phyloP scores from a whole-genome alignment of 1,140 invertebrate genomes.

The Vanessa atalanta region DNA sequence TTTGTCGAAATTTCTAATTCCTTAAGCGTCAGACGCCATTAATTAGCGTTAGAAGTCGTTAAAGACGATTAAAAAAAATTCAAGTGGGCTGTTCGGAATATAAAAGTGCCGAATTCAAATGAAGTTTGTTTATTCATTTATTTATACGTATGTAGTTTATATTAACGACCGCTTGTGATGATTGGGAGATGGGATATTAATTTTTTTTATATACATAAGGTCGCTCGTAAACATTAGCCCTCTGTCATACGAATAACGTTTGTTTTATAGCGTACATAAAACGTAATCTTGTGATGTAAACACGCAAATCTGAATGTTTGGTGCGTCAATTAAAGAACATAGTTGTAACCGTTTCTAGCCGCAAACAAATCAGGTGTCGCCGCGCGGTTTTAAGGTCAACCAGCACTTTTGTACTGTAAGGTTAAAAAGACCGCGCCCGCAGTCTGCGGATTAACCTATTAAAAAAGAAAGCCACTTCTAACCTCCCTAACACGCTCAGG shows the following conservation, averaged over 20 bases:
- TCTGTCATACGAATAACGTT: not conserved
- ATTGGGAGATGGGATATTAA: no score
- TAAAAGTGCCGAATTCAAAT: constrained; percentile 51
- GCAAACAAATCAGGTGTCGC: constrained; percentile 40
- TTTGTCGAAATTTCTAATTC: constrained; percentile 62
- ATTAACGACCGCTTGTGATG: not conserved
- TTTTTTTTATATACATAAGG: no score
- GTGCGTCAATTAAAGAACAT: constrained; percentile 29
- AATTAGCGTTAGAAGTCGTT: constrained; percentile 73
- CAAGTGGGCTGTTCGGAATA: constrained; percentile 52
- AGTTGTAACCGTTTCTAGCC: constrained; percentile 26
- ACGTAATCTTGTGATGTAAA: constrained; percentile 31
- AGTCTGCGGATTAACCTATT: constrained; percentile 58
- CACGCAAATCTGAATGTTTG: constrained; percentile 19
- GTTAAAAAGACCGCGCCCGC: constrained; percentile 70
- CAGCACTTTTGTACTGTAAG: constrained; percentile 62
- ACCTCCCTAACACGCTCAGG: constrained; percentile 43
- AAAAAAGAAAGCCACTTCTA: constrained; percentile 57
- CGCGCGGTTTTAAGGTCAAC: constrained; percentile 69
- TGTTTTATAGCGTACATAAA: not conserved
- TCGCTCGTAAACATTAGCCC: not conserved
- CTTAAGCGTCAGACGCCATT: constrained; percentile 62
- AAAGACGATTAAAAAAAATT: constrained; percentile 67
- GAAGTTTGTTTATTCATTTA: constrained; percentile 37
- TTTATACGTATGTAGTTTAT: constrained; percentile 4